A percentile compares a stretch with the other conserved stretches of the same genome.
Evolutionary conservation across 2,797 vertebrate species (phyloP).

Genomic region (Chelonia mydas): DNA sequence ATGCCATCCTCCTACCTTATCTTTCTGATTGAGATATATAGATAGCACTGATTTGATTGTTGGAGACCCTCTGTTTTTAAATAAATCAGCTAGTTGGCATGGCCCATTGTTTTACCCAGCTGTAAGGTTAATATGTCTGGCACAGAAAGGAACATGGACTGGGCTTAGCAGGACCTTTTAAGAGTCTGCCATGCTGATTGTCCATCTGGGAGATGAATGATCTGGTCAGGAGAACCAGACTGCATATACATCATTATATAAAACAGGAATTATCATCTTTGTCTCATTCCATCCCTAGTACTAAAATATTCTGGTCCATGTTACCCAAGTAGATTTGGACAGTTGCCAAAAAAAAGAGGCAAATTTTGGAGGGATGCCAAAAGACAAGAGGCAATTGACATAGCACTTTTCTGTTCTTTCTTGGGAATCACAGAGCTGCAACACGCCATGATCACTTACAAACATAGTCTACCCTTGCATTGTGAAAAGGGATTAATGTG

Average conservation of each 20-base stretch:
- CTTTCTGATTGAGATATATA: neutral
- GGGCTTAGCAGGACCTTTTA: slow-evolving; percentile 30
- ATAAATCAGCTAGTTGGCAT: slow-evolving; percentile 24
- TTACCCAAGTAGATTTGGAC: slow-evolving; percentile 35
- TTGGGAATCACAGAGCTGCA: slow-evolving; percentile 72
- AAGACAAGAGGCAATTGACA: slow-evolving; percentile 74
- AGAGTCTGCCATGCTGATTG: neutral
- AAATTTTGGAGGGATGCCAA: slow-evolving; percentile 66
- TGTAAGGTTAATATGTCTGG: slow-evolving; percentile 22
- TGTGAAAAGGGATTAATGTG: slow-evolving; percentile 73
- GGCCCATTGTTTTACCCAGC: slow-evolving; percentile 44
- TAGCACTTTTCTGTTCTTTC: slow-evolving; percentile 58
- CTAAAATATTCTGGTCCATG: neutral
- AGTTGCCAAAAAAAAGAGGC: slow-evolving; percentile 30
- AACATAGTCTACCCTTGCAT: slow-evolving; percentile 68
- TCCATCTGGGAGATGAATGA: neutral
- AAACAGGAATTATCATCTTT: neutral
- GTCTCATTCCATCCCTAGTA: neutral
- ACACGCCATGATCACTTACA: slow-evolving; percentile 66
- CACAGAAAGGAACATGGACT: neutral
- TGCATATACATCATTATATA: neutral
- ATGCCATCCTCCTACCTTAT: neutral
- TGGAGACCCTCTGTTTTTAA: slow-evolving; percentile 35
- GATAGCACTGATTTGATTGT: slow-evolving; percentile 38
- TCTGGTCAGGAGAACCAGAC: neutral